A percentile compares a stretch with the other conserved stretches of the same genome.
These are phyloP conservation scores for Drosophila arizonae DNA, from an alignment of 1,140 invertebrate species.

Conservation along the genomic window DNA sequence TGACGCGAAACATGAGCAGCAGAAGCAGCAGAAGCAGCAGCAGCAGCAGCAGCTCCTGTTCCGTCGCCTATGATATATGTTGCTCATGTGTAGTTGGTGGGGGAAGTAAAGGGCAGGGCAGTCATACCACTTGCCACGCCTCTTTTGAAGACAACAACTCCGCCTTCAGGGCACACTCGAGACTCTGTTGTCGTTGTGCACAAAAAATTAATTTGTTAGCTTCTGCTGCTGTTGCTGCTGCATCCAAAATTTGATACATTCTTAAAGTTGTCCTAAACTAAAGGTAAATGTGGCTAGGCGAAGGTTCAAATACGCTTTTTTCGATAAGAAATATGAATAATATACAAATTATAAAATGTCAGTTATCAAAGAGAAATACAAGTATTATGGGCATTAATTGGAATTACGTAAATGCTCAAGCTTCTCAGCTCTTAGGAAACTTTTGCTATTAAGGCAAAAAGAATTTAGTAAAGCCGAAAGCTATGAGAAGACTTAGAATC, in stretches of 20 bases:
- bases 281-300: not conserved
- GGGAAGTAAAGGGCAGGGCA: not conserved
- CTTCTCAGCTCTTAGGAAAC: too few species aligned
- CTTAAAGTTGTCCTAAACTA: constrained; percentile 35
- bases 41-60: not conserved
- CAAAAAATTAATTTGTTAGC: constrained; percentile 76
- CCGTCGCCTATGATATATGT: constrained; percentile 55
- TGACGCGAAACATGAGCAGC: constrained; percentile 71
- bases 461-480: too few species aligned
- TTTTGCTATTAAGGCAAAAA: too few species aligned
- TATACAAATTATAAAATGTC: too few species aligned
- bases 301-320: not conserved
- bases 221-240: not conserved
- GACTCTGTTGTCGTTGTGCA: constrained; percentile 55
- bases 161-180: constrained; percentile 8
- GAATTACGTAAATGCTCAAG: too few species aligned
- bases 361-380: too few species aligned
- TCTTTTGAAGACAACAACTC: not conserved
- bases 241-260: constrained; percentile 46
- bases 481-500: too few species aligned
- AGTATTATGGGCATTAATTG: too few species aligned
- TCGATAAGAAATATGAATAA: too few species aligned
- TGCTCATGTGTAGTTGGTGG: not conserved
- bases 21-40: not conserved
- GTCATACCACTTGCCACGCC: constrained; percentile 9